Evolutionary conservation across 2,797 vertebrate species (phyloP).

Genomic region (Erethizon dorsatum): DNA sequence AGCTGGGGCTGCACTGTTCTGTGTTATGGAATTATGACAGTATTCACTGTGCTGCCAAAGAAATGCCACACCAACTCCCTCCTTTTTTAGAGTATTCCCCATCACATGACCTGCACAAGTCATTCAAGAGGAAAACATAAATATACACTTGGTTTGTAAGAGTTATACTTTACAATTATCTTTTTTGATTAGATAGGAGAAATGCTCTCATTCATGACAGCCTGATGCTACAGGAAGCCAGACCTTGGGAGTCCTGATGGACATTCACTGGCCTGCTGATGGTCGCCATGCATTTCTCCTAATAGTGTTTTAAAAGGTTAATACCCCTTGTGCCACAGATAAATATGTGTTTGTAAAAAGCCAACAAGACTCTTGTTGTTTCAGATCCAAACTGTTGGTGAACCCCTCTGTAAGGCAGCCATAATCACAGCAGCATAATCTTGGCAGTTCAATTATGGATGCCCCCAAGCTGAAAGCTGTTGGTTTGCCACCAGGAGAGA

Average conservation of each 20-base stretch:
- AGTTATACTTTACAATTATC: background rate
- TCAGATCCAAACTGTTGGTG: background rate
- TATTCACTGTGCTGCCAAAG: background rate
- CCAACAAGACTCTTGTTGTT: background rate
- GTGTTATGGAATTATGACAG: background rate
- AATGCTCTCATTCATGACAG: background rate
- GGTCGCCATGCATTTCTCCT: background rate
- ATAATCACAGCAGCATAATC: background rate
- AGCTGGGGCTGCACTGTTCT: background rate
- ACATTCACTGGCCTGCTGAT: background rate
- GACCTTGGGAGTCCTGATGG: background rate
- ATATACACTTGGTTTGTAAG: background rate
- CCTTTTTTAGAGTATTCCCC: background rate
- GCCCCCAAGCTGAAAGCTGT: conserved; percentile 82
- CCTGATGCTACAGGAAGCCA: background rate
- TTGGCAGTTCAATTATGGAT: conserved; percentile 83
- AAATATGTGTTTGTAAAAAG: background rate
- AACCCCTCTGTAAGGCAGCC: background rate
- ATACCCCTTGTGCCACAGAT: background rate
- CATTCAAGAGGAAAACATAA: conserved; percentile 1
- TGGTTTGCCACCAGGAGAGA: conserved; percentile 84
- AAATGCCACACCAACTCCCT: background rate
- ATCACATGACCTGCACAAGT: background rate
- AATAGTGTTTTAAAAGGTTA: background rate
- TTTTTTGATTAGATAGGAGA: conserved; percentile 4